Percentiles rank a stretch among this genome's conserved stretches.
These are phyloP conservation scores for Columba livia DNA, from an alignment of 2,113 vertebrate genomes.

Conservation along the genomic window DNA sequence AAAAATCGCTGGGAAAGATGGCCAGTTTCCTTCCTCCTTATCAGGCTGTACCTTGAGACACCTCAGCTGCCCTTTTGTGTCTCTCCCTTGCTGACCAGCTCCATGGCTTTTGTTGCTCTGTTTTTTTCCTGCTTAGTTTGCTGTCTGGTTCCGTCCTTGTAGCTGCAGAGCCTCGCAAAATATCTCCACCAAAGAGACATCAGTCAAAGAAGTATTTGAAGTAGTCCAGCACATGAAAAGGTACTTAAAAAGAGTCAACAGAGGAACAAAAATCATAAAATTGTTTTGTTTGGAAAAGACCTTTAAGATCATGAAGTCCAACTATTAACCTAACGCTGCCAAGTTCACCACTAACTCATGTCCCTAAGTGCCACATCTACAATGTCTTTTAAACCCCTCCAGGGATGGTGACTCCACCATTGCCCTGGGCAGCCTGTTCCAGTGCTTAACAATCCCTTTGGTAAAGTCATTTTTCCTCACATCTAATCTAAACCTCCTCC, in stretches of 20 bases:
- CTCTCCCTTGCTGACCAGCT: not conserved
- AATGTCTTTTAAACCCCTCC: no score
- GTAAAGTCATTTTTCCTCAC: no score
- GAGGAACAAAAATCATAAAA: not conserved
- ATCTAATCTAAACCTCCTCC: no score
- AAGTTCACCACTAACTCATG: no score
- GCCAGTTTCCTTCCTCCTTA: not conserved
- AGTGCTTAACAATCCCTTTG: no score
- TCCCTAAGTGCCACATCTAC: no score
- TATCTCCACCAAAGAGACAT: not conserved
- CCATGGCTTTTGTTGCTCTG: not conserved
- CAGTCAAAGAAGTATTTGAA: not conserved
- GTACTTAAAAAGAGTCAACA: not conserved
- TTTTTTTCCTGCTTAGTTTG: not conserved
- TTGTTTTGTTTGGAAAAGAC: no score
- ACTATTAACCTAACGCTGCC: no score
- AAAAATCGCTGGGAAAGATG: not conserved
- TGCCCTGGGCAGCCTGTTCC: no score
- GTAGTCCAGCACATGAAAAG: not conserved
- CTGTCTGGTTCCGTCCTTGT: not conserved
- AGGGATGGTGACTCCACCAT: no score
- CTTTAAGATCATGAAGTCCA: no score
- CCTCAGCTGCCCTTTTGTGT: not conserved
- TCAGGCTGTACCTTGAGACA: not conserved
- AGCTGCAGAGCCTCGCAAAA: not conserved